phyloP scores from a whole-genome alignment of 2,113 vertebrate species.

The Panurus biarmicus region DNA sequence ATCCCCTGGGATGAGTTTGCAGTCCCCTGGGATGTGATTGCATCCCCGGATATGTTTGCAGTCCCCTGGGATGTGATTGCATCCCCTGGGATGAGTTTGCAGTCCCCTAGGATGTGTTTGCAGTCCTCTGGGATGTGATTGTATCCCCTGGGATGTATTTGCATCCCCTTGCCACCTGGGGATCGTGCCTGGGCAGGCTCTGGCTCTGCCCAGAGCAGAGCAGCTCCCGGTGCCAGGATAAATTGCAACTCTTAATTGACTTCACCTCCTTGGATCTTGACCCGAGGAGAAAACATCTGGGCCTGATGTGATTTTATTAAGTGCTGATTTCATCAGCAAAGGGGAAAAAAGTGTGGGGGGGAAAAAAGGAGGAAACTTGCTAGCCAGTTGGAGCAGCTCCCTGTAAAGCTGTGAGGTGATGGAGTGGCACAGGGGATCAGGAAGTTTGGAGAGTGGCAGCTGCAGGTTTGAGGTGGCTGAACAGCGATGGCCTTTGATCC shows the following conservation, averaged over 20 bases:
- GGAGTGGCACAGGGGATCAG: not conserved
- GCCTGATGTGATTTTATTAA: slow-evolving; percentile 18
- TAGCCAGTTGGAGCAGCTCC: not conserved
- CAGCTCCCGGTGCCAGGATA: fast-evolving
- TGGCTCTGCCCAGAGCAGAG: not conserved
- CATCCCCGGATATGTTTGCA: too few species aligned
- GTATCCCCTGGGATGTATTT: too few species aligned
- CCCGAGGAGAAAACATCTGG: slow-evolving; percentile 17
- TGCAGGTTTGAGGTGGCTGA: fast-evolving
- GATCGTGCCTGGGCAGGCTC: fast-evolving
- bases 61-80: fast-evolving
- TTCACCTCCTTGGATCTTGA: not conserved
- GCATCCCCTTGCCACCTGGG: fast-evolving
- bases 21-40: too few species aligned
- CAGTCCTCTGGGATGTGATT: fast-evolving
- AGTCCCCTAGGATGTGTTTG: too few species aligned
- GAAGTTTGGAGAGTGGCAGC: not conserved
- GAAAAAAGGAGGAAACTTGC: not conserved
- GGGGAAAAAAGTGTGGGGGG: not conserved
- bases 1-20: not conserved
- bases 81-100: not conserved
- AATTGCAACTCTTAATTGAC: not conserved
- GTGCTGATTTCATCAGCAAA: slow-evolving; percentile 7
- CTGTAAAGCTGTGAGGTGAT: not conserved
- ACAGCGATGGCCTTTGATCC: fast-evolving